Evolutionary conservation across 2,888 invertebrate genomes (phyloP).

Genomic region (Aromia moschata): DNA sequence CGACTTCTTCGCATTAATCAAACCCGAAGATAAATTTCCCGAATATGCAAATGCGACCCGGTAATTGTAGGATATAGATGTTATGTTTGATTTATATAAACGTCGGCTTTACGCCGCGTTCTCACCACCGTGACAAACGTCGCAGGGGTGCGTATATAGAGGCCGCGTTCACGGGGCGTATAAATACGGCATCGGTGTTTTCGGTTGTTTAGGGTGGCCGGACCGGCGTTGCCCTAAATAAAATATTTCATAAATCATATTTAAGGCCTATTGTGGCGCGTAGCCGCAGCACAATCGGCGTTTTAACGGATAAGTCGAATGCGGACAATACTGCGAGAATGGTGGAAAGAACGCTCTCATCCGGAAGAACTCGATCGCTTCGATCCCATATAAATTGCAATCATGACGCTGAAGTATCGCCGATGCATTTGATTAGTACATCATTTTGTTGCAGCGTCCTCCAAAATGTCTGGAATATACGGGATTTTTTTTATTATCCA

Average conservation of each 20-base stretch:
- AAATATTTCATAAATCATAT: constrained; percentile 64
- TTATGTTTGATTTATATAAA: constrained; percentile 45
- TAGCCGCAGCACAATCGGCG: constrained; percentile 43
- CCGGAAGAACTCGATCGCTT: constrained; percentile 30
- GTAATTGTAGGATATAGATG: constrained; percentile 46
- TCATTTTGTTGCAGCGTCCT: not conserved
- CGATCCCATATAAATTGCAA: constrained; percentile 12
- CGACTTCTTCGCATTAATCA: constrained; percentile 28
- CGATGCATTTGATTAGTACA: not conserved
- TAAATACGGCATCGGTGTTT: constrained; percentile 51
- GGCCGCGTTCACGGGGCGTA: constrained; percentile 48
- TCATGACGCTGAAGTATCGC: constrained; percentile 2
- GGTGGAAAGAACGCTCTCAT: constrained; percentile 37
- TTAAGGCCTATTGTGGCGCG: constrained; percentile 59
- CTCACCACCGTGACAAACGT: constrained; percentile 49
- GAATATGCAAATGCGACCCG: constrained; percentile 40
- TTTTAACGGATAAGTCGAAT: constrained; percentile 57
- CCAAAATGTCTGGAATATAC: too few species aligned
- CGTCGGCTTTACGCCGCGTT: constrained; percentile 40
- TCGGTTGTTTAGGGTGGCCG: constrained; percentile 58
- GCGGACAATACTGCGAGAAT: constrained; percentile 31
- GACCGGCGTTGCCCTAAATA: constrained; percentile 59
- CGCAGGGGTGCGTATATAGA: constrained; percentile 31
- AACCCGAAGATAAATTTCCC: constrained; percentile 37
- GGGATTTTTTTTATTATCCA: too few species aligned